phyloP scores from a whole-genome alignment of 2,113 vertebrate genomes.

The Sinocyclocheilus maitianheensis region DNA sequence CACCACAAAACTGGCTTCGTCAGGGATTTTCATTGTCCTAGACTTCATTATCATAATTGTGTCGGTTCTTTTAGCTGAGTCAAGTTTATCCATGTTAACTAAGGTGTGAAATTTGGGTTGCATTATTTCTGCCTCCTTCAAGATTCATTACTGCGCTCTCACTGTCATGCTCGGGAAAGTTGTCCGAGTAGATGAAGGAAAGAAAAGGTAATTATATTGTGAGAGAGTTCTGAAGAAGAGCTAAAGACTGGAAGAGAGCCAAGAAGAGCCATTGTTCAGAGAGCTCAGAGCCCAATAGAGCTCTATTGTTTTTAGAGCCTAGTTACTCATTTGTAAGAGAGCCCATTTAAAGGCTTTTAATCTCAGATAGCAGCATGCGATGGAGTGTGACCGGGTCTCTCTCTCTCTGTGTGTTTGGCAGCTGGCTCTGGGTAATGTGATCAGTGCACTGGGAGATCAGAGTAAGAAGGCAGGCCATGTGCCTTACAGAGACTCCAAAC shows the following conservation, averaged over 20 bases:
- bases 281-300: slow-evolving; percentile 11
- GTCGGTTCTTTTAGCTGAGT: slow-evolving; percentile 21
- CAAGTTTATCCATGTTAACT: neutral
- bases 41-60: slow-evolving; percentile 16
- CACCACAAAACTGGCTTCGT: neutral
- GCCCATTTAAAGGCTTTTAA: slow-evolving; percentile 36
- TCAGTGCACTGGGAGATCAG: slow-evolving; percentile 95
- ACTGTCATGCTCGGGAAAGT: neutral
- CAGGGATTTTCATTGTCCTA: neutral
- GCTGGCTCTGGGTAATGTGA: slow-evolving; percentile 95
- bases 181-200: slow-evolving; percentile 16
- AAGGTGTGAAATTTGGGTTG: neutral
- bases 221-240: neutral
- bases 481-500: slow-evolving; percentile 97
- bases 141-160: neutral
- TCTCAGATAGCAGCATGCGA: slow-evolving; percentile 24
- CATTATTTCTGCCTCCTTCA: neutral
- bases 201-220: neutral
- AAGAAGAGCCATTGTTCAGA: neutral
- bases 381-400: slow-evolving; percentile 27
- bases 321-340: slow-evolving; percentile 31
- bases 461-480: slow-evolving; percentile 90
- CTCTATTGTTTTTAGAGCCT: slow-evolving; percentile 17
- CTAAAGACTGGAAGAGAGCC: slow-evolving; percentile 1
- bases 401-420: slow-evolving; percentile 60